Conservation (phyloP, 2,113 vertebrate species). For the rat (Rattus norvegicus) region GRCr8 NC_086025.1:19756001-19756500, state of each 20-base stretch:
- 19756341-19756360: not conserved
- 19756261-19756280: not conserved
- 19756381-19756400: not conserved
- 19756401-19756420: not conserved
- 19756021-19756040: not conserved
- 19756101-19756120: not conserved
- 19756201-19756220: not conserved
- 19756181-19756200: not conserved
- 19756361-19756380: not conserved
- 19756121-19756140: not conserved
- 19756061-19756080: not conserved
- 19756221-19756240: not conserved
- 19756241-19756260: not conserved
- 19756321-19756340: not conserved
- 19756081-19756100: not conserved
- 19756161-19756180: not conserved
- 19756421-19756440: not conserved
- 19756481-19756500: not conserved
- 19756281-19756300: not conserved
- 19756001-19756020: not conserved
- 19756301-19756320: not conserved
- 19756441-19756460: slow-evolving; percentile 14
- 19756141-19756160: not conserved
- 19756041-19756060: no score
- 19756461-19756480: not conserved